Conservation (phyloP, 2,888 invertebrate genomes). For the Epiblema foenella region DNA sequence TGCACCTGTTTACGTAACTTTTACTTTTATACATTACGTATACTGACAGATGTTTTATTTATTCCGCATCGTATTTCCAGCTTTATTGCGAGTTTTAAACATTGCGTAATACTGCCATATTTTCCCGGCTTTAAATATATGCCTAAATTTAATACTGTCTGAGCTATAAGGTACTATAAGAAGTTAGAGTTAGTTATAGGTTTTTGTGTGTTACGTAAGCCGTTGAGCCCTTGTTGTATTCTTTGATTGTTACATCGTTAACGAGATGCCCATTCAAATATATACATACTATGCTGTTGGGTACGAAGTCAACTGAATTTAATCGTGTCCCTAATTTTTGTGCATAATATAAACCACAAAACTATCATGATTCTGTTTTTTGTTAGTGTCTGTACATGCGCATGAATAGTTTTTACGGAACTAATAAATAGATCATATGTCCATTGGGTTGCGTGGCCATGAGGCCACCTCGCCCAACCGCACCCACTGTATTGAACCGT, state of each 20-base stretch:
- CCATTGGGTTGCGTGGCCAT: constrained; percentile 31
- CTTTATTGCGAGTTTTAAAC: constrained; percentile 71
- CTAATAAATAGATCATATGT: constrained; percentile 25
- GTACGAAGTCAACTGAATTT: constrained; percentile 2
- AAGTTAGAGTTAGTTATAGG: too few relatives aligned
- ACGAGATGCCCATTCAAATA: constrained; percentile 10
- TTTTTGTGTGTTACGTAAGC: constrained; percentile 6
- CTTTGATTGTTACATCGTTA: constrained; percentile 20
- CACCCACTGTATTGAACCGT: constrained; percentile 44
- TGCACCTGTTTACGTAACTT: constrained; percentile 68
- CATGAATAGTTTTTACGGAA: constrained; percentile 25
- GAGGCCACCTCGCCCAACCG: constrained; percentile 47
- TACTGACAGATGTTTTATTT: constrained; percentile 74
- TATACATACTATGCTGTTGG: constrained; percentile 2
- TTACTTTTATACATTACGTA: constrained; percentile 67
- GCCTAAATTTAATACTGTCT: constrained; percentile 54
- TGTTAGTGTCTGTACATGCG: constrained; percentile 3
- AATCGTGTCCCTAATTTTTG: background rate
- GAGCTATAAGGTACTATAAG: constrained; percentile 37
- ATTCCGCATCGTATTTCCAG: constrained; percentile 67
- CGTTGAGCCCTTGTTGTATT: constrained; percentile 13
- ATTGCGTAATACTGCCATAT: constrained; percentile 70
- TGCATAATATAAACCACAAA: constrained; percentile 5
- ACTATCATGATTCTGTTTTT: constrained; percentile 4
- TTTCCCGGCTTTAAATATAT: constrained; percentile 57